phyloP scores from a whole-genome alignment of 2,888 invertebrate genomes.

The Halocaridina rubra region DNA sequence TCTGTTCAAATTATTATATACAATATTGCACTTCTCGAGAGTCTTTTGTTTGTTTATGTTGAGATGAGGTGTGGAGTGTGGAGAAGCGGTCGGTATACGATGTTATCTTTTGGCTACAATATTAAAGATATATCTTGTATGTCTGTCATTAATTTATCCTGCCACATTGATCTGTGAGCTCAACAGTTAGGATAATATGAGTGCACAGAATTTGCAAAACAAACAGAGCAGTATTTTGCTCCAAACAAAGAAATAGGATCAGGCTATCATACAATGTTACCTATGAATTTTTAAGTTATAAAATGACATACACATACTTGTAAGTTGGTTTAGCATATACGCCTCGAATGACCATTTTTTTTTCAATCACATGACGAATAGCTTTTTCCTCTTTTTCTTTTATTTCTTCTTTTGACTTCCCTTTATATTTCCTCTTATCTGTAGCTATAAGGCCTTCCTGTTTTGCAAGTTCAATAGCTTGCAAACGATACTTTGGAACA shows the following conservation, averaged over 20 bases:
- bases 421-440: conserved; percentile 69
- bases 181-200: no score
- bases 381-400: conserved; percentile 70
- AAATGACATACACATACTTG: conserved; percentile 30
- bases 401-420: conserved; percentile 68
- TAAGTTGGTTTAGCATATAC: conserved; percentile 63
- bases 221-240: neutral
- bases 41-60: no score
- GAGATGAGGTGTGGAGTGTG: no score
- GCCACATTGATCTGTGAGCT: no score
- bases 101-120: no score
- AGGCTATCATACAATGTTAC: neutral
- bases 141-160: no score
- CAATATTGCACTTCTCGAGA: no score
- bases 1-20: no score
- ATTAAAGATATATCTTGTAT: no score
- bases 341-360: conserved; percentile 88
- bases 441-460: conserved; percentile 72
- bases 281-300: neutral
- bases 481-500: conserved; percentile 87
- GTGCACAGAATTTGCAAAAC: no score
- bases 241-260: neutral
- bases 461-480: conserved; percentile 76
- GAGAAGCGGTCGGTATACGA: no score
- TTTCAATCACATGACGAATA: conserved; percentile 80